A percentile compares a stretch with the other conserved stretches of the same genome.
Conservation (phyloP, 2,113 vertebrate species). For the Pycnonotus jocosus region DNA sequence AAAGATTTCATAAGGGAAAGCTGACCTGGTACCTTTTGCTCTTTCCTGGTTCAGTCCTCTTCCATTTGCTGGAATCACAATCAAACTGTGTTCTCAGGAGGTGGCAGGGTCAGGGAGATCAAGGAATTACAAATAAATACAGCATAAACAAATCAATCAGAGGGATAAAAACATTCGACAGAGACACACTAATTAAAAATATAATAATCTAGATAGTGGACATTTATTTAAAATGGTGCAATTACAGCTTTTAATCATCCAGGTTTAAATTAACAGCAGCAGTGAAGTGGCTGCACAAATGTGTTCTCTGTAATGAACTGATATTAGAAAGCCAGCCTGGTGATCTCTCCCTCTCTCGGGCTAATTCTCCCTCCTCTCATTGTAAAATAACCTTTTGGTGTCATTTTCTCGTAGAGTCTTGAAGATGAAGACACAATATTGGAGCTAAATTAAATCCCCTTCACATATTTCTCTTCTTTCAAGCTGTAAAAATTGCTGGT, state of each 20-base stretch:
- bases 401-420: constrained; percentile 46
- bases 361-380: constrained; percentile 26
- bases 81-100: neutral
- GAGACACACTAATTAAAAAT: constrained; percentile 63
- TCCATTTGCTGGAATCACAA: constrained; percentile 36
- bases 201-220: constrained; percentile 51
- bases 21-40: constrained; percentile 35
- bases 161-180: constrained; percentile 44
- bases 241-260: constrained; percentile 61
- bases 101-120: constrained; percentile 28
- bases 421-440: constrained; percentile 55
- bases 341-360: neutral
- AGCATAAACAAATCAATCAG: constrained; percentile 64
- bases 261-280: constrained; percentile 52
- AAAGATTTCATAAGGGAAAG: neutral
- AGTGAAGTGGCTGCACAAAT: neutral
- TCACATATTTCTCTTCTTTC: constrained; percentile 55
- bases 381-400: constrained; percentile 54
- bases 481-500: constrained; percentile 63
- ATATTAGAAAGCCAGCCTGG: constrained; percentile 45
- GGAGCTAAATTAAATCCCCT: constrained; percentile 62
- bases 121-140: constrained; percentile 51
- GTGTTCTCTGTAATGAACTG: constrained; percentile 8
- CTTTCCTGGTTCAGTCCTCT: neutral
- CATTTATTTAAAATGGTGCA: constrained; percentile 59